Conservation (phyloP, 2,113 vertebrate species). For the Cairina moschata region DNA sequence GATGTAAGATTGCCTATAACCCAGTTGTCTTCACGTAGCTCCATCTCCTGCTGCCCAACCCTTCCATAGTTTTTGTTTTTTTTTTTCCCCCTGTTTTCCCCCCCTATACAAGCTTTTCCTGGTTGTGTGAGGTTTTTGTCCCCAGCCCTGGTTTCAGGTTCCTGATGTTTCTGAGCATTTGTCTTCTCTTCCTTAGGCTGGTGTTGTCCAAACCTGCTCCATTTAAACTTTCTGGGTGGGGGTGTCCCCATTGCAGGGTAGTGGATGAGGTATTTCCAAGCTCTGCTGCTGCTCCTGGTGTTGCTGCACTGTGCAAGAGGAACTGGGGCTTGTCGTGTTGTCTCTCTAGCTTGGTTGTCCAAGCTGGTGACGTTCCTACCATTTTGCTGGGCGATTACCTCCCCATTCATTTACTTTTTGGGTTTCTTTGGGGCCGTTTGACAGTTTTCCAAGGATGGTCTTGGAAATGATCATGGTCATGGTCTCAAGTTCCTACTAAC, state of each 20-base stretch:
- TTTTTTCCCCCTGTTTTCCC: not conserved
- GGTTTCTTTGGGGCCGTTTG: not conserved
- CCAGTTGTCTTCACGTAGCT: slow-evolving; percentile 14
- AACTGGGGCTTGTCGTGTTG: not conserved
- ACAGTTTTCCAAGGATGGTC: not conserved
- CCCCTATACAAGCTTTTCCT: not conserved
- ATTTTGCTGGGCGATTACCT: not conserved
- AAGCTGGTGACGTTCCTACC: not conserved
- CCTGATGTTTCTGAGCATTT: not conserved
- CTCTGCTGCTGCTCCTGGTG: not conserved
- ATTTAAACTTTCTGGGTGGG: not conserved
- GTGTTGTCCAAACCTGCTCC: not conserved
- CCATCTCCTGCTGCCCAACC: not conserved
- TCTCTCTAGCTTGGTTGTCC: not conserved
- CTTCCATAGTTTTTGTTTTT: not conserved
- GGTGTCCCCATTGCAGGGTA: fast-evolving
- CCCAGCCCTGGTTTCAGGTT: not conserved
- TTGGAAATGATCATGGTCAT: too few relatives aligned
- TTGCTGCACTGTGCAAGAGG: not conserved
- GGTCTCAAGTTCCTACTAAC: not conserved
- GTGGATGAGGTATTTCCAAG: not conserved
- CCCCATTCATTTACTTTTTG: not conserved
- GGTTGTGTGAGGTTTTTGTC: not conserved
- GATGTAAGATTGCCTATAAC: slow-evolving; percentile 68
- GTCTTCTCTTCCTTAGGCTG: not conserved